A percentile compares a stretch with the other conserved stretches of the same genome.
phyloP scores from a whole-genome alignment of 2,888 invertebrate species.

The Platycnemis pennipes region DNA sequence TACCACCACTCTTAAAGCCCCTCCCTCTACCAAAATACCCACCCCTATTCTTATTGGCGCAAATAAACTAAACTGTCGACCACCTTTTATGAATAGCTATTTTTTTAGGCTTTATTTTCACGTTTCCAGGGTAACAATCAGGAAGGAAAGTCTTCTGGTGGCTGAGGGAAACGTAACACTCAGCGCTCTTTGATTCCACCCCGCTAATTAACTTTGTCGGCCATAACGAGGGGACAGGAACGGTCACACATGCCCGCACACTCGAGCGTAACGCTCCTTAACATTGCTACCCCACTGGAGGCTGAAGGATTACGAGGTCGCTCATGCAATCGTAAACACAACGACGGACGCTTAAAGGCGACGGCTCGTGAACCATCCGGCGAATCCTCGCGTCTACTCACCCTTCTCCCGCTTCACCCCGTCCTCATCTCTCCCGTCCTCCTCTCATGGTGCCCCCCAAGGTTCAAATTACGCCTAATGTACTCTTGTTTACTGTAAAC shows the following conservation, averaged over 20 bases:
- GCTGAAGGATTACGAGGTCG: conserved; percentile 4
- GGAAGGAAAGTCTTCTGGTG: too few relatives aligned
- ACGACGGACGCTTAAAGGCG: conserved; percentile 23
- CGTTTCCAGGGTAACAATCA: too few relatives aligned
- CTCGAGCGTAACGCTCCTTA: not conserved
- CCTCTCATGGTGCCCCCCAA: not conserved
- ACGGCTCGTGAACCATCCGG: conserved; percentile 12
- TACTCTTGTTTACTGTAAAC: conserved; percentile 12
- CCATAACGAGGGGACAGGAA: not conserved
- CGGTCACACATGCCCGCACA: not conserved
- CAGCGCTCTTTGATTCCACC: not conserved
- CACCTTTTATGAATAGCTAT: too few relatives aligned
- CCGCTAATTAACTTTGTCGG: not conserved
- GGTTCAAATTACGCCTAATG: conserved; percentile 32
- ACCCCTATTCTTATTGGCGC: too few relatives aligned
- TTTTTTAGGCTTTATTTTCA: too few relatives aligned
- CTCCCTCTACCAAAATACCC: too few relatives aligned
- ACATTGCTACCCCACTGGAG: not conserved
- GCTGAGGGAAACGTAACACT: not conserved
- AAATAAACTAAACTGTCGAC: too few relatives aligned
- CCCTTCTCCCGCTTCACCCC: not conserved
- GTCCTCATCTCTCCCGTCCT: not conserved
- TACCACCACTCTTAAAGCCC: too few relatives aligned
- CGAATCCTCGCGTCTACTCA: not conserved
- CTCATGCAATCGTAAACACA: not conserved